Conservation (phyloP, 37 sponge, comb jelly and placozoan genomes). For the Bolinopsis microptera region DNA sequence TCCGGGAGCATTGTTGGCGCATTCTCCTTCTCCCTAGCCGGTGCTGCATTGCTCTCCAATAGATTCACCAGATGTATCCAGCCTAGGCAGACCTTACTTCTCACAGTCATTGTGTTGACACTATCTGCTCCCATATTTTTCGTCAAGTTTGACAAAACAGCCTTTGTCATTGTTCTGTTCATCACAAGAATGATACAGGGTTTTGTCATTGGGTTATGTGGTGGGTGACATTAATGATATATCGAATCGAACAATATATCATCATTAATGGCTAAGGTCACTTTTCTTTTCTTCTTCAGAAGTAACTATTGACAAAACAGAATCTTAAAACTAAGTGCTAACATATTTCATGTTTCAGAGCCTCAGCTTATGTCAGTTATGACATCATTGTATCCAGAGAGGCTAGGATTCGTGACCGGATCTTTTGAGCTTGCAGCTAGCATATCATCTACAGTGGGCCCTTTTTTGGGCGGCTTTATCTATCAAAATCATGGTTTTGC, state of each 20-base stretch:
- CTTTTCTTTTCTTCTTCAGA: too few relatives aligned
- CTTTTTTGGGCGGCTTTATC: conserved; percentile 25
- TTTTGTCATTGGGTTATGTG: conserved; percentile 60
- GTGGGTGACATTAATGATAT: background rate
- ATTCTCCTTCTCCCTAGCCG: conserved; percentile 34
- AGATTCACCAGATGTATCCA: background rate
- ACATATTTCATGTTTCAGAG: background rate
- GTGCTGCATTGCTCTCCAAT: background rate
- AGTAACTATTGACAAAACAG: background rate
- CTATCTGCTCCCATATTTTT: conserved; percentile 16
- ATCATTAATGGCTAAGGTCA: too few relatives aligned
- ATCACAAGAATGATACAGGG: conserved; percentile 24
- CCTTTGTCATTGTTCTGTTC: background rate
- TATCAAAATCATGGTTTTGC: conserved; percentile 25
- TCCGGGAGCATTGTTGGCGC: conserved; percentile 48
- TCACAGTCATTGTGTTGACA: background rate
- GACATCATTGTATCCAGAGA: conserved; percentile 30
- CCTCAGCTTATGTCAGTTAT: conserved; percentile 32
- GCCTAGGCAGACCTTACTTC: conserved; percentile 18
- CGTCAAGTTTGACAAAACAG: background rate
- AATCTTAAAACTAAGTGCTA: background rate
- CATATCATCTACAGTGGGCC: conserved; percentile 10
- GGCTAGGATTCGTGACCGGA: conserved; percentile 40
- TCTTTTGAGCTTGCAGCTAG: conserved; percentile 41
- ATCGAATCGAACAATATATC: too few relatives aligned